These are phyloP conservation scores for Aphodius sticticus DNA, from an alignment of 2,888 invertebrate species.

Conservation along the genomic window DNA sequence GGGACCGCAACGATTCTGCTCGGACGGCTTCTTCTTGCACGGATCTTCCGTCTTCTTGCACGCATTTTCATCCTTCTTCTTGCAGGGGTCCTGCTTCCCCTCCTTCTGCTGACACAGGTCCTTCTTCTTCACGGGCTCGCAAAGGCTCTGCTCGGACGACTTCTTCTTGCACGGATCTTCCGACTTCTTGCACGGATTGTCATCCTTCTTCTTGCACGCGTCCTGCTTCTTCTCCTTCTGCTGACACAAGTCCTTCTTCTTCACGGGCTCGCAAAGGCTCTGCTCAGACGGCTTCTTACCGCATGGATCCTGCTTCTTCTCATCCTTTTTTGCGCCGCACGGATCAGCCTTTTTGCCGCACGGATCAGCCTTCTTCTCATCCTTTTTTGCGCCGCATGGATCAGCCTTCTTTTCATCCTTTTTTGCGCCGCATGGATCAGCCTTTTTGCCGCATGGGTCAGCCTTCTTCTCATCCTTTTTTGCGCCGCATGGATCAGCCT, in stretches of 20 bases:
- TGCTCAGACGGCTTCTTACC: background rate
- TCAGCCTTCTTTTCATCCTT: background rate
- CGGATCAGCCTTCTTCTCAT: background rate
- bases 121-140: background rate
- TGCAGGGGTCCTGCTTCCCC: slow-evolving; percentile 29
- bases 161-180: slow-evolving; percentile 35
- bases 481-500: background rate
- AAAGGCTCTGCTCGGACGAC: too few relatives aligned
- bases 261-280: background rate
- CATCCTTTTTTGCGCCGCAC: background rate
- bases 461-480: background rate
- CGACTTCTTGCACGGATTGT: slow-evolving; percentile 38
- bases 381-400: background rate
- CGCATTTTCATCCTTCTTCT: slow-evolving; percentile 14
- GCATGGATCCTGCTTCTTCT: background rate
- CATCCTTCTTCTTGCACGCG: background rate
- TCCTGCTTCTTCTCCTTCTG: background rate
- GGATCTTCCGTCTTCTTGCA: slow-evolving; percentile 19
- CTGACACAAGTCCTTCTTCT: background rate
- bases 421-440: background rate
- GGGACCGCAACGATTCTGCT: too few relatives aligned
- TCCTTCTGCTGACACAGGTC: background rate
- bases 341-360: background rate
- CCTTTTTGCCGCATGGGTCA: background rate
- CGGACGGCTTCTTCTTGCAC: slow-evolving; percentile 19